Evolutionary conservation across 1,140 invertebrate genomes (phyloP), one percentile per base, ranked within the genome.

Genomic region (Lordiphosa stackelbergi): DNA sequence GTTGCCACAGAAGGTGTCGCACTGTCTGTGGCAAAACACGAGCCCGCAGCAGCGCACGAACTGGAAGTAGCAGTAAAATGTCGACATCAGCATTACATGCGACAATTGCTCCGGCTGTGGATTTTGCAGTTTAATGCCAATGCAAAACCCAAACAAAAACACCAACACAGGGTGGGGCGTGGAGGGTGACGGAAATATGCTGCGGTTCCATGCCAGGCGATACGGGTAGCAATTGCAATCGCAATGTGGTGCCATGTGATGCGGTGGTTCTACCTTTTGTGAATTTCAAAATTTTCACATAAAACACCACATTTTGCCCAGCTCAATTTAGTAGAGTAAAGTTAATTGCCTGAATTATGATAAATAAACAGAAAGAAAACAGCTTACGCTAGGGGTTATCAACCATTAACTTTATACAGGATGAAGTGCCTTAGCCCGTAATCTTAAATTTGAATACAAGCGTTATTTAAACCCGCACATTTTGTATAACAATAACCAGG

Each of bases 81-180:
- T 73, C 71, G 69, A 75, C 74, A 79, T 79, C 74, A 81, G 75
- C 75, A 79, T 79, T 79, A 79, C 74, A 79, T 71, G 70, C 66
- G 71, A 79, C 70, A 79, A 79, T 79, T 74, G 71, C 74, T 74
- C 57, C 43, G 59, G 59, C 75, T 79, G 71, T 71, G 71, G 75
- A 79, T 79, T 31, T 79, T 79, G 58, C 75, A 83, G 71, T 83
- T 79, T 74, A 79, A 79, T 79, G 71, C 58, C 61, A 72, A 78
- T 73, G 74, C 70, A 60, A 60, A 41, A 31, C 31, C 4, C 58
- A 60, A 53, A 46, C 31, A 35, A 28, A 35, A 4, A 11, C 47
- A 34, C 11, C 12, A 24, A 22, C 46, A 57, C 9, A 1, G 22
- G 22, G 22, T n/a, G n/a, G n/a, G n/a, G n/a, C n/a, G 22, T 0